A percentile compares a stretch with the other conserved stretches of the same genome.
Evolutionary conservation across 2,113 vertebrate species (phyloP).

Genomic region (Myxocyprinus asiaticus): DNA sequence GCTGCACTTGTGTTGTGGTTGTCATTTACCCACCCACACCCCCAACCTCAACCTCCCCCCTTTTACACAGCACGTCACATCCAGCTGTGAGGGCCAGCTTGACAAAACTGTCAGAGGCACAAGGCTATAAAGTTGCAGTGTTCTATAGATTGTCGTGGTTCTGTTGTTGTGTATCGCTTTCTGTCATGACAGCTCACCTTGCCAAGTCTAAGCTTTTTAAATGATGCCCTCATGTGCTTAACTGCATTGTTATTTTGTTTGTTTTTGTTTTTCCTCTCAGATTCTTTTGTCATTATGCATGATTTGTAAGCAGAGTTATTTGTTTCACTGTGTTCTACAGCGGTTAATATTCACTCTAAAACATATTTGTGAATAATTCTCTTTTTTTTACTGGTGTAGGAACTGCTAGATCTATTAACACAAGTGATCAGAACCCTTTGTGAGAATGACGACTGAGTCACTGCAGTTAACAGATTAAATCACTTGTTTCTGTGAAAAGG

Average conservation of each 20-base stretch:
- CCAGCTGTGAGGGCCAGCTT: slow-evolving; percentile 64
- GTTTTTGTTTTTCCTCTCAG: neutral
- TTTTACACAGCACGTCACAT: slow-evolving; percentile 55
- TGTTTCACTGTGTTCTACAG: neutral
- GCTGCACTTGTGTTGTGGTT: slow-evolving; percentile 57
- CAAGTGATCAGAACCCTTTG: slow-evolving; percentile 6
- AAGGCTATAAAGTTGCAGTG: slow-evolving; percentile 43
- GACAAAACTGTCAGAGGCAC: slow-evolving; percentile 61
- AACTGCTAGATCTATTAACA: neutral
- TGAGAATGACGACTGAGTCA: slow-evolving; percentile 33
- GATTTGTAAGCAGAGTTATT: neutral
- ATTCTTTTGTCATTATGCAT: neutral
- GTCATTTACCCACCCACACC: slow-evolving; percentile 43
- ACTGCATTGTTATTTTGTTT: neutral
- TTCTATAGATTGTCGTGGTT: slow-evolving; percentile 39
- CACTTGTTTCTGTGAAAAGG: slow-evolving; percentile 41
- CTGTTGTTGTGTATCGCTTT: slow-evolving; percentile 9
- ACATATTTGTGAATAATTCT: neutral
- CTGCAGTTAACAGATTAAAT: slow-evolving; percentile 47
- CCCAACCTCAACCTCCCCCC: slow-evolving; percentile 25
- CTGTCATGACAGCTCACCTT: neutral
- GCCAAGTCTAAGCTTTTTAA: neutral
- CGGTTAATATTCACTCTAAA: neutral
- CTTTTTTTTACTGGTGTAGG: slow-evolving; percentile 3
- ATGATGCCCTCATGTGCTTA: neutral